These are phyloP conservation scores for Zosterops pallidus DNA, from an alignment of 2,113 vertebrate species.

Conservation along the genomic window DNA sequence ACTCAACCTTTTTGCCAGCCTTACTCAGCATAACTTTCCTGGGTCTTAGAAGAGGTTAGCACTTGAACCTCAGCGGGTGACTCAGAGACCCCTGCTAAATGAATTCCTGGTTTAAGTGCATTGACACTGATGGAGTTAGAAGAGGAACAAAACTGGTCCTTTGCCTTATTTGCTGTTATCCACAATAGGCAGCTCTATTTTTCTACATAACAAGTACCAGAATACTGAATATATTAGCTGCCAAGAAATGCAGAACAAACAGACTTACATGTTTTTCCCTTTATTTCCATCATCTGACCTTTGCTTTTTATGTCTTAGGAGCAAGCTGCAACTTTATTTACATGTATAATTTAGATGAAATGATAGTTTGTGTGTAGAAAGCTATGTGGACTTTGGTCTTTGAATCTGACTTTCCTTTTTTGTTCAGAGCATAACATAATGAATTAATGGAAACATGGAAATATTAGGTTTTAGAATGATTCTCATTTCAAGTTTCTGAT, in stretches of 20 bases:
- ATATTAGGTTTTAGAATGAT: slow-evolving; percentile 12
- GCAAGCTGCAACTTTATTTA: slow-evolving; percentile 48
- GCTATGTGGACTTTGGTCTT: slow-evolving; percentile 21
- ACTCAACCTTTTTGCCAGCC: not conserved
- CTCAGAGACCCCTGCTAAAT: not conserved
- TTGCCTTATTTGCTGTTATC: slow-evolving; percentile 25
- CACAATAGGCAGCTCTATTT: slow-evolving; percentile 45
- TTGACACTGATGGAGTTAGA: not conserved
- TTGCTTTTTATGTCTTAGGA: slow-evolving; percentile 54
- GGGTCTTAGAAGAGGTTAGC: not conserved
- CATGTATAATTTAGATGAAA: slow-evolving; percentile 43
- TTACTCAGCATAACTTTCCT: not conserved
- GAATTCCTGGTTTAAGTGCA: not conserved
- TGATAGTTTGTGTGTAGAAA: slow-evolving; percentile 19
- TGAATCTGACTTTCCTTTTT: slow-evolving; percentile 8
- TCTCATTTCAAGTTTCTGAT: slow-evolving; percentile 36
- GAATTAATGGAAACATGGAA: slow-evolving; percentile 30
- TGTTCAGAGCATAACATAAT: slow-evolving; percentile 17
- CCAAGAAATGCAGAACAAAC: slow-evolving; percentile 61
- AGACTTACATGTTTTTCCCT: slow-evolving; percentile 53
- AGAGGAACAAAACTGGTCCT: not conserved
- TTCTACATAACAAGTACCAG: slow-evolving; percentile 60
- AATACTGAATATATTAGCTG: slow-evolving; percentile 20
- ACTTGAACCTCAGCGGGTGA: not conserved
- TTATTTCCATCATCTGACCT: slow-evolving; percentile 67